Conservation (phyloP, 2,888 invertebrate species). For the Aelia acuminata region DNA sequence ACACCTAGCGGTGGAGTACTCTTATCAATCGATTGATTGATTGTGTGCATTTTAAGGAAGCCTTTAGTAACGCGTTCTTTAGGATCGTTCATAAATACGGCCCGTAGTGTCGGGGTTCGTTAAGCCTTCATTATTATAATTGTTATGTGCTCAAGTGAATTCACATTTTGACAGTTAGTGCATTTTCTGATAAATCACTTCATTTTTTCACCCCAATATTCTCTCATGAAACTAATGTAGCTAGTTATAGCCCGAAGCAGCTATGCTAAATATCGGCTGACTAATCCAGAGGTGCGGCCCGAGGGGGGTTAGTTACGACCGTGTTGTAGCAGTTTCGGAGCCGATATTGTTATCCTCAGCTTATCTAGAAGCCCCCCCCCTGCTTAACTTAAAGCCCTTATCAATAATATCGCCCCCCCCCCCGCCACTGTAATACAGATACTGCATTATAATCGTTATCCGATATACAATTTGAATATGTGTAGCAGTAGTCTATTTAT, state of each 20-base stretch:
- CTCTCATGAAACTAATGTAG: background rate
- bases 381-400: background rate
- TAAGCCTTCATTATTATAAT: too few species aligned
- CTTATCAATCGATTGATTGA: too few species aligned
- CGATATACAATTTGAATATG: too few species aligned
- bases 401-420: background rate
- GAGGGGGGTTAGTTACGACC: background rate
- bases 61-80: too few species aligned
- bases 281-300: background rate
- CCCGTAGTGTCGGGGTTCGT: too few species aligned
- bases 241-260: background rate
- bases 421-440: background rate
- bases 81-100: too few species aligned
- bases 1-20: too few species aligned
- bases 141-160: too few species aligned
- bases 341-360: constrained; percentile 11
- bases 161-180: too few species aligned
- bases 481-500: too few species aligned
- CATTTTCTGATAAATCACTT: too few species aligned
- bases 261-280: background rate
- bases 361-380: background rate
- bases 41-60: too few species aligned
- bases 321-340: background rate
- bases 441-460: background rate
- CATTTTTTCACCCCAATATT: background rate